Conservation (phyloP, 2,113 vertebrate species). For the Ailurus styani region DNA sequence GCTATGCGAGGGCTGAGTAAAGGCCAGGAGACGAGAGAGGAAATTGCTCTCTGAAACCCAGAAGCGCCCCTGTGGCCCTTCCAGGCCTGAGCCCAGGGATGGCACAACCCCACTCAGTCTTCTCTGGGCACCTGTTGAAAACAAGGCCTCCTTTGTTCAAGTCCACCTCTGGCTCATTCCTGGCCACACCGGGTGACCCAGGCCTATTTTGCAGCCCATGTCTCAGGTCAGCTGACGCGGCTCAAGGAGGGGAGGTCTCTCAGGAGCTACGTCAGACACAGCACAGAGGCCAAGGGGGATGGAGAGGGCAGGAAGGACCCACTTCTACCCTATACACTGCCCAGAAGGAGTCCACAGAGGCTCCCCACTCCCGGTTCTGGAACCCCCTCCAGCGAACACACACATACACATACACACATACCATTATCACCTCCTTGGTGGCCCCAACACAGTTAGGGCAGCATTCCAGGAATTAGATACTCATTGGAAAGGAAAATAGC, state of each 20-base stretch:
- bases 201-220: not conserved
- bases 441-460: slow-evolving; percentile 1
- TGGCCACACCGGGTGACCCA: not conserved
- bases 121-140: not conserved
- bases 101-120: not conserved
- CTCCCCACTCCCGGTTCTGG: not conserved
- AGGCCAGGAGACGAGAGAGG: not conserved
- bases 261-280: not conserved
- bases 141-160: not conserved
- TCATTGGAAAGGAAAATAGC: not conserved
- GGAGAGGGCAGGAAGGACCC: not conserved
- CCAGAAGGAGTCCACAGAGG: not conserved
- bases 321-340: not conserved
- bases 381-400: not conserved
- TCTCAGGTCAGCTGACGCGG: not conserved
- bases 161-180: not conserved
- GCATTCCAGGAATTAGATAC: slow-evolving; percentile 27
- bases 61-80: not conserved
- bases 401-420: not conserved
- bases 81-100: not conserved
- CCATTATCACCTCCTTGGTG: not conserved
- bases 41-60: not conserved
- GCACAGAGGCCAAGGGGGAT: too few relatives aligned
- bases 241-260: not conserved
- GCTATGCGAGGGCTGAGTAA: not conserved